Conservation (phyloP, 2,888 invertebrate species). For the Odontocerum albicorne region DNA sequence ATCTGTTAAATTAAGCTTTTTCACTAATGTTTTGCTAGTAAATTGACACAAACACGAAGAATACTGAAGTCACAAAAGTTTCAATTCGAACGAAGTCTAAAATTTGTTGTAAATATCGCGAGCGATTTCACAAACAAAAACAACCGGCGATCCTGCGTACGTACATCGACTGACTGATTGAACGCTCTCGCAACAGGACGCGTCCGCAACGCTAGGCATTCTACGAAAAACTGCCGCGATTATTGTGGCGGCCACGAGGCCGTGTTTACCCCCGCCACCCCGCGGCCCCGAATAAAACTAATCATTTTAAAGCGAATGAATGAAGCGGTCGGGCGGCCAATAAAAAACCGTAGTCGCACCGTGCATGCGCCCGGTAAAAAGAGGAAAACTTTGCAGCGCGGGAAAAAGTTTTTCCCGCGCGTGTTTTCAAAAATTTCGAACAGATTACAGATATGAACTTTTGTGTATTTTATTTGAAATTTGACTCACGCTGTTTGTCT, state of each 20-base stretch:
- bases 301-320: constrained; percentile 56
- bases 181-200: constrained; percentile 42
- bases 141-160: constrained; percentile 27
- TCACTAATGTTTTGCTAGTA: no score
- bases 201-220: constrained; percentile 43
- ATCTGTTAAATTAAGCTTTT: no score
- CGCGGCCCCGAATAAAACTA: constrained; percentile 41
- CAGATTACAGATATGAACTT: no score
- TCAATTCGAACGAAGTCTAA: no score
- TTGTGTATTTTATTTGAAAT: no score
- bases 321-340: constrained; percentile 24
- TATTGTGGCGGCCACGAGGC: constrained; percentile 59
- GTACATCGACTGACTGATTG: not conserved
- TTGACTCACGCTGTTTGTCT: constrained; percentile 2
- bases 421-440: constrained; percentile 8
- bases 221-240: constrained; percentile 43
- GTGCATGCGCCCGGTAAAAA: constrained; percentile 24
- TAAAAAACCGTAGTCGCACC: constrained; percentile 28
- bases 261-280: constrained; percentile 39
- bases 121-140: no score
- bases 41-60: no score
- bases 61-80: no score
- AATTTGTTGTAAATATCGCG: no score
- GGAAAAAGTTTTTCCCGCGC: constrained; percentile 20
- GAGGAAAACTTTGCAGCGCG: constrained; percentile 1